phyloP scores from a whole-genome alignment of 2,113 vertebrate species.

The Ictalurus punctatus region DNA sequence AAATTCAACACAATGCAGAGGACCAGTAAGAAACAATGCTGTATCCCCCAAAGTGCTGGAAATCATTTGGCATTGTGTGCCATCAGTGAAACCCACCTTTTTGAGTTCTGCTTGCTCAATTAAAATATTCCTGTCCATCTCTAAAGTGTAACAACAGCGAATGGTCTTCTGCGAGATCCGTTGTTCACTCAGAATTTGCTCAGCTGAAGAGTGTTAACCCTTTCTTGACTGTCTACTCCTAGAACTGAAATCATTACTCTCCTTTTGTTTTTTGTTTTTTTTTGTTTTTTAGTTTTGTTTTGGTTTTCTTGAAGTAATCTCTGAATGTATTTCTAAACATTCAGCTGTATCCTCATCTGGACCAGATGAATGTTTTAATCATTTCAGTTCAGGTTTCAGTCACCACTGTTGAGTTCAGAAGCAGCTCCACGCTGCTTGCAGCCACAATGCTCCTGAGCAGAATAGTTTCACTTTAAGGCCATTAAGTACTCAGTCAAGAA shows the following conservation, averaged over 20 bases:
- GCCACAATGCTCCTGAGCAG: background rate
- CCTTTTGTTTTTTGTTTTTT: background rate
- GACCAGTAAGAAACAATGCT: slow-evolving; percentile 7
- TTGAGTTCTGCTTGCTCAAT: slow-evolving; percentile 14
- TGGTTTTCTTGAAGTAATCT: background rate
- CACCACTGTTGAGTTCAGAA: slow-evolving; percentile 34
- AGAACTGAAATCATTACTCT: slow-evolving; percentile 1
- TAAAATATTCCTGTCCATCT: slow-evolving; percentile 1
- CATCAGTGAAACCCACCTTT: slow-evolving; percentile 1
- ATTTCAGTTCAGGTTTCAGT: slow-evolving; percentile 22
- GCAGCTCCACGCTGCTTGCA: background rate
- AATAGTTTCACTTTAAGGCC: background rate
- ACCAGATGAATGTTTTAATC: slow-evolving; percentile 26
- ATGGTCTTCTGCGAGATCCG: slow-evolving; percentile 21
- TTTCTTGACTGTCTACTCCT: background rate
- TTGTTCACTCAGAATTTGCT: slow-evolving; percentile 7
- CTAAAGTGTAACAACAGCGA: slow-evolving; percentile 8
- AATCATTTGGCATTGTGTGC: slow-evolving; percentile 17
- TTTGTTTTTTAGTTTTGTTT: no score
- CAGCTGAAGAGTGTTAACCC: background rate
- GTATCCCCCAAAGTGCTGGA: slow-evolving; percentile 6
- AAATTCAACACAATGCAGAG: slow-evolving; percentile 5
- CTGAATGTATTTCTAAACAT: slow-evolving; percentile 17
- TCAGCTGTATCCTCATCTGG: background rate
- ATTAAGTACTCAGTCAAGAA: slow-evolving; percentile 4